phyloP scores from a whole-genome alignment of 2,888 invertebrate genomes.

The Anoplius nigerrimus region DNA sequence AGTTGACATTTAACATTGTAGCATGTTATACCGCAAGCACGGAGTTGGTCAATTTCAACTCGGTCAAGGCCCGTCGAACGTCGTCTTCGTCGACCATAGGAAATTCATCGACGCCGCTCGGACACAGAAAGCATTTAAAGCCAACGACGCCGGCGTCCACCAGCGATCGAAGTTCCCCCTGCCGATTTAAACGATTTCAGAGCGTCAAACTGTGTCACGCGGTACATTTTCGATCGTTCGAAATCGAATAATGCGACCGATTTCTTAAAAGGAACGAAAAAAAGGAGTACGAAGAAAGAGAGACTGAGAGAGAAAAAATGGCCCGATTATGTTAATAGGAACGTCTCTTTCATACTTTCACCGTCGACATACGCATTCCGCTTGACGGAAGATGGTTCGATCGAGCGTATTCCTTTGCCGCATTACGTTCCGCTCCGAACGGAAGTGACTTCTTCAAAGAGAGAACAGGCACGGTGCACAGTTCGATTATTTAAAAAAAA shows the following conservation, averaged over 20 bases:
- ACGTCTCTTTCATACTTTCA: too few species aligned
- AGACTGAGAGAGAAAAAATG: too few species aligned
- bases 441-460: too few species aligned
- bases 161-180: slow-evolving; percentile 79
- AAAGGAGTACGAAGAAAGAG: not conserved
- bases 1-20: not conserved
- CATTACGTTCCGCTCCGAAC: slow-evolving; percentile 12
- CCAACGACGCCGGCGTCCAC: slow-evolving; percentile 83
- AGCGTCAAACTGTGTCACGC: too few species aligned
- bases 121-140: slow-evolving; percentile 84
- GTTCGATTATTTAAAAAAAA: too few species aligned
- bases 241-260: not conserved
- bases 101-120: slow-evolving; percentile 84
- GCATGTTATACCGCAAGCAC: slow-evolving; percentile 79
- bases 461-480: too few species aligned
- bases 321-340: too few species aligned
- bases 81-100: slow-evolving; percentile 79
- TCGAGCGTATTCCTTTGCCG: slow-evolving; percentile 13
- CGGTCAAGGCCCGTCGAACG: slow-evolving; percentile 78
- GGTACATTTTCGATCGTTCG: too few species aligned
- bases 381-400: slow-evolving; percentile 10
- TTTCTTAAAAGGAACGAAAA: not conserved
- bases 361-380: not conserved
- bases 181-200: slow-evolving; percentile 35
- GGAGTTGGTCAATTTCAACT: slow-evolving; percentile 79